phyloP scores from a whole-genome alignment of 2,888 invertebrate genomes.

The Osmoderma eremita region DNA sequence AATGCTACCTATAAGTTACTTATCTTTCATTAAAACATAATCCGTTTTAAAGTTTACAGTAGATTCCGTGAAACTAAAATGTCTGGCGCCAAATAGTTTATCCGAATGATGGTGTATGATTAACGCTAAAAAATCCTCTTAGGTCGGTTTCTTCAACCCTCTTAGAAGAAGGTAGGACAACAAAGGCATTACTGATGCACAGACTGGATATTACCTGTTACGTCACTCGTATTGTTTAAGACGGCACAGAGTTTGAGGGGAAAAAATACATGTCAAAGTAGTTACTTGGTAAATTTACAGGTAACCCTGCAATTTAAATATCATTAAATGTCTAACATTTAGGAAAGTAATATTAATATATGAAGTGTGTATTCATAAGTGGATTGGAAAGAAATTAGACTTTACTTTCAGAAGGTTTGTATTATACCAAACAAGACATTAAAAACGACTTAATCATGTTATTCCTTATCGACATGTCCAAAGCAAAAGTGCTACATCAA shows the following conservation, averaged over 20 bases:
- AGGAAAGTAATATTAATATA: neutral
- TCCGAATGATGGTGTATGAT: conserved; percentile 22
- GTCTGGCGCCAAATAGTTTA: conserved; percentile 27
- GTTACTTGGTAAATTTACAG: neutral
- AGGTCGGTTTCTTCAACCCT: conserved; percentile 23
- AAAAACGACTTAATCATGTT: conserved; percentile 28
- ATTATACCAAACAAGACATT: conserved; percentile 26
- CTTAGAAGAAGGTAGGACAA: conserved; percentile 14
- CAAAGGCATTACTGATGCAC: conserved; percentile 10
- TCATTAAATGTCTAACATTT: neutral
- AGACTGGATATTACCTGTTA: conserved; percentile 13
- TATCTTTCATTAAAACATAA: conserved; percentile 30
- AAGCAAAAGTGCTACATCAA: conserved; percentile 18
- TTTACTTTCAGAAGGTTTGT: neutral
- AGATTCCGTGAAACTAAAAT: conserved; percentile 30
- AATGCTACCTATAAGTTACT: conserved; percentile 31
- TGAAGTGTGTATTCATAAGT: no score
- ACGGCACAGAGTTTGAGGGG: no score
- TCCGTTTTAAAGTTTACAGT: conserved; percentile 31
- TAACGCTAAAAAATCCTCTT: conserved; percentile 24
- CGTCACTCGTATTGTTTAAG: conserved; percentile 10
- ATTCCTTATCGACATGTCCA: conserved; percentile 16
- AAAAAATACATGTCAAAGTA: neutral
- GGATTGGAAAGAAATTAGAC: neutral
- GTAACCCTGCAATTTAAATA: neutral